phyloP scores from a whole-genome alignment of 2,113 vertebrate species.

The Halichoeres trimaculatus region DNA sequence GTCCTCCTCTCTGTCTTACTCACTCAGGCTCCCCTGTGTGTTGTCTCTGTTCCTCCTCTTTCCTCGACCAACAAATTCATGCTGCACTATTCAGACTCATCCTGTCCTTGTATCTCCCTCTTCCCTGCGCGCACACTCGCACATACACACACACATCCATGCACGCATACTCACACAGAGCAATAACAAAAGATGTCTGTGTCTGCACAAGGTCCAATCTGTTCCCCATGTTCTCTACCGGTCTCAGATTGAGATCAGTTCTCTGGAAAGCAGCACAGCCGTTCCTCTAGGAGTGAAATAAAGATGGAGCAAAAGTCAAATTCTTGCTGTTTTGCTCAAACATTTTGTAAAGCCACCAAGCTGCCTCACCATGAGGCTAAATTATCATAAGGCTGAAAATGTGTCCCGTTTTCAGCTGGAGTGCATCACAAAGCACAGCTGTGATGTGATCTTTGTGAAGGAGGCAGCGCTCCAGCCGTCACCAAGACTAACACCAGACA shows the following conservation, averaged over 20 bases:
- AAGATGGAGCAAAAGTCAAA: constrained; percentile 4
- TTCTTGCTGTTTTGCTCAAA: constrained; percentile 2
- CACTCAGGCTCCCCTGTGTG: constrained; percentile 2
- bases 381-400: constrained; percentile 18
- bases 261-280: not conserved
- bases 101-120: not conserved
- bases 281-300: constrained; percentile 12
- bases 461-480: not conserved
- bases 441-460: not conserved
- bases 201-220: constrained; percentile 12
- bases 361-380: not conserved
- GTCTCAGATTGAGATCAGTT: not conserved
- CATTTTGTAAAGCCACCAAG: not conserved
- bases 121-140: not conserved
- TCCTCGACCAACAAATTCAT: not conserved
- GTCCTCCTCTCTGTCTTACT: constrained; percentile 12
- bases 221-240: not conserved
- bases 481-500: not conserved
- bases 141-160: too few relatives aligned
- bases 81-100: not conserved
- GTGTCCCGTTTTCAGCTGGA: constrained; percentile 5
- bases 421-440: not conserved
- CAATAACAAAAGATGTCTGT: constrained; percentile 4
- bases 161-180: not conserved
- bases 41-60: constrained; percentile 2